Base-by-base conservation (phyloP, 2,113 vertebrate genomes). In the Labeo catla region DNA sequence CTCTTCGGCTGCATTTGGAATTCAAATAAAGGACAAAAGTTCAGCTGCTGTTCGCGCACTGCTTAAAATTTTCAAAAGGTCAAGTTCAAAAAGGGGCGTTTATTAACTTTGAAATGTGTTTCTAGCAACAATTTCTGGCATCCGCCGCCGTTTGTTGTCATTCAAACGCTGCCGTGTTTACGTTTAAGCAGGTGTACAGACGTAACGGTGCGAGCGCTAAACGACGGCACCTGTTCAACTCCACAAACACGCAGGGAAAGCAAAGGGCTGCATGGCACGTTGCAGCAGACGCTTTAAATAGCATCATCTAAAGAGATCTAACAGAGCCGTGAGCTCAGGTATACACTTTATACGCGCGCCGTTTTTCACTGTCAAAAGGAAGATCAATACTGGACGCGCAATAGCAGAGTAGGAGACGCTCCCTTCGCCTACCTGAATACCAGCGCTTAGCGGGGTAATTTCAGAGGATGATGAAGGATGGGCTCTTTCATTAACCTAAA, bases 401-500 rank as follows among this genome's bases (percentile, higher is more conserved):
- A 80, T 34, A 54, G 76, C 28, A 6, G 52, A 13, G 54, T 43
- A 21, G 66, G 70, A 68, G 59, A 86, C 2, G 49, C 79, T 86
- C 77, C 36, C 59, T 21, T 73, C 28, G n/a, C 83, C 78, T 23
- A 36, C 50, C 76, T 80, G 47, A 79, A 68, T 39, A 72, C 49
- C 19, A 72, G 76, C 6, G 10, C 63, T n/a, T 39, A 34, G 57
- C 47, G 19, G 84, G 16, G 57, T 78, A 49, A 85, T 85, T 85
- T 61, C 28, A 63, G n/a, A 65, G 72, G 50, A 76, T 76, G 72
- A 78, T 66, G 84, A 78, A 78, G 84, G 84, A 85, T 78, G 43
- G 57, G 15, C 59, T 77, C 49, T 85, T 78, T 79, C 76, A 79
- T 85, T 85, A 79, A 85, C 77, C 77, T 70, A 68, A 77, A 68